Evolutionary conservation across 2,797 vertebrate species (phyloP).

Genomic region (Molothrus aeneus): DNA sequence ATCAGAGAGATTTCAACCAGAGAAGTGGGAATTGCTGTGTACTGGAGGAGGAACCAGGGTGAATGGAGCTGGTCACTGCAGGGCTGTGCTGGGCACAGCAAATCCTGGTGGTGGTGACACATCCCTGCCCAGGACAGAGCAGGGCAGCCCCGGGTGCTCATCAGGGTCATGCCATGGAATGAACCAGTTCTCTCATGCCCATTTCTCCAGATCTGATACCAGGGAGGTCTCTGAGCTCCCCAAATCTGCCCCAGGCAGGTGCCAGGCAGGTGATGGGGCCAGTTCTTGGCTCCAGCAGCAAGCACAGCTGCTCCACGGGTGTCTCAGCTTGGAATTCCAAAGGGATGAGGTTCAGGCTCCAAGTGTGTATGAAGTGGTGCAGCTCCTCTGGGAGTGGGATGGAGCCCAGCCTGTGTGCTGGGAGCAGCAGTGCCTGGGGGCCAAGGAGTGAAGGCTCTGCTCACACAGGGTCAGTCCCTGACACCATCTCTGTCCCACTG

Average conservation of each 20-base stretch:
- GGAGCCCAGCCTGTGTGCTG: not conserved
- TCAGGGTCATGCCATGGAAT: accelerated
- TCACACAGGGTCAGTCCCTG: not conserved
- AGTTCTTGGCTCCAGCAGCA: not conserved
- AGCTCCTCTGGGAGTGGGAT: not conserved
- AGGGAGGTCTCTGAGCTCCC: not conserved
- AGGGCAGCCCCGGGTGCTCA: accelerated
- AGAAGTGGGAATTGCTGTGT: not conserved
- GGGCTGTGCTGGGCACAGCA: accelerated
- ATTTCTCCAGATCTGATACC: accelerated
- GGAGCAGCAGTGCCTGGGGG: not conserved
- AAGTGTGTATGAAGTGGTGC: accelerated
- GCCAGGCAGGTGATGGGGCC: not conserved
- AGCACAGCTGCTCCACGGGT: accelerated
- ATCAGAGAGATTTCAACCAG: too few species aligned
- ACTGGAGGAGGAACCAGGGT: accelerated
- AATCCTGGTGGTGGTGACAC: not conserved
- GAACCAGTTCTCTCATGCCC: accelerated
- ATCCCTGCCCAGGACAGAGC: not conserved
- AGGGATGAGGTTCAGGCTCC: not conserved
- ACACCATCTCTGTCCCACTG: not conserved
- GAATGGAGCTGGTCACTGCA: accelerated
- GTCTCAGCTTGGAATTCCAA: not conserved
- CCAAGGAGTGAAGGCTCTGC: accelerated
- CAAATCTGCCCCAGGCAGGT: not conserved